Conservation (phyloP, 2,888 invertebrate genomes). For the Polymixis flavicincta region DNA sequence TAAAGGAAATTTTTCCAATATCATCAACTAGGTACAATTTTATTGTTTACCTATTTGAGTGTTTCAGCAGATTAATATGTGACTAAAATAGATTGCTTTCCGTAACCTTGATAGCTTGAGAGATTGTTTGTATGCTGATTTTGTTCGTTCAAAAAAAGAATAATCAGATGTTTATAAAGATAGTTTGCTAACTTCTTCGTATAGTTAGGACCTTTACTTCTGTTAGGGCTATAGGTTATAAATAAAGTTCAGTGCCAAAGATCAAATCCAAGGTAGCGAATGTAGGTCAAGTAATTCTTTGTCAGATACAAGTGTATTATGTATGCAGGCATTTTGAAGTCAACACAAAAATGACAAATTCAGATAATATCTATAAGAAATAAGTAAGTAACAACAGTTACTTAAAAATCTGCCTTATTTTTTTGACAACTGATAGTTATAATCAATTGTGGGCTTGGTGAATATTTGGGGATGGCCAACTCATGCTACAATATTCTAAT, state of each 20-base stretch:
- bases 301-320: conserved; percentile 70
- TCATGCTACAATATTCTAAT: neutral
- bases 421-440: neutral
- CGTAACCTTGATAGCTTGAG: conserved; percentile 53
- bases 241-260: conserved; percentile 66
- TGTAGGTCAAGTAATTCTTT: conserved; percentile 79
- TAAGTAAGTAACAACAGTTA: neutral
- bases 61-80: conserved; percentile 55
- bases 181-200: conserved; percentile 1
- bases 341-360: conserved; percentile 66
- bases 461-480: conserved; percentile 5
- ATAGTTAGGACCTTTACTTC: neutral
- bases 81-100: conserved; percentile 59
- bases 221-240: conserved; percentile 40
- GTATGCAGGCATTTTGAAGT: conserved; percentile 75
- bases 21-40: conserved; percentile 19
- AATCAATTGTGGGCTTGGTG: neutral
- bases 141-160: conserved; percentile 14
- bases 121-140: conserved; percentile 51
- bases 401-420: neutral
- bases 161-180: conserved; percentile 3
- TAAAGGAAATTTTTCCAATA: conserved; percentile 19
- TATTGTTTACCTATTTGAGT: conserved; percentile 53
- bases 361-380: conserved; percentile 20
- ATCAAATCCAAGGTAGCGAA: conserved; percentile 72